Conservation (phyloP, 1,140 invertebrate species). For the Penaeus indicus region DNA sequence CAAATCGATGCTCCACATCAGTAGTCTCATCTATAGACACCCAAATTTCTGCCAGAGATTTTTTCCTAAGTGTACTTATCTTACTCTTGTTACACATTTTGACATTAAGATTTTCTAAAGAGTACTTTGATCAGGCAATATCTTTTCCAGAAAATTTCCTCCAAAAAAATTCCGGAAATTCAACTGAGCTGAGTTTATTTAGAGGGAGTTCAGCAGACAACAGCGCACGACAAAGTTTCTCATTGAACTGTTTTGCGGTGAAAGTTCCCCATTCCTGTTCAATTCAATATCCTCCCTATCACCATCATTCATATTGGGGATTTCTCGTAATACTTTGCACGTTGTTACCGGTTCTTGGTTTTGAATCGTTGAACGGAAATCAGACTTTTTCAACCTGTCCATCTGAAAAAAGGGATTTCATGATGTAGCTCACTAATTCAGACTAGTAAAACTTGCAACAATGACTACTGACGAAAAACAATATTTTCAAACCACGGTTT, state of each 20-base stretch:
- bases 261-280: not conserved
- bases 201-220: not conserved
- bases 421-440: no score
- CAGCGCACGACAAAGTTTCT: not conserved
- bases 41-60: no score
- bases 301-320: not conserved
- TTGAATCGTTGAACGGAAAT: not conserved
- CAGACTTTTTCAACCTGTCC: not conserved
- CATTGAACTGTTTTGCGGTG: not conserved
- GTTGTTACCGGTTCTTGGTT: not conserved
- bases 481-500: no score
- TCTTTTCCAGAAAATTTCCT: not conserved
- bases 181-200: not conserved
- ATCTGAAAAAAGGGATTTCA: conserved; percentile 4
- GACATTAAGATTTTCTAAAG: not conserved
- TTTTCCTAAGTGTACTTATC: not conserved
- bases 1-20: not conserved
- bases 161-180: not conserved
- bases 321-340: no score
- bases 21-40: no score
- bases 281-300: not conserved
- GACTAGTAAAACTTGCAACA: not conserved
- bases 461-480: no score
- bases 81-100: not conserved
- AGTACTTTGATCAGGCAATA: conserved; percentile 1